Evolutionary conservation across 1,140 invertebrate genomes (phyloP), one percentile per base, ranked within the genome.

Genomic region (Harlomillsia oculata): DNA sequence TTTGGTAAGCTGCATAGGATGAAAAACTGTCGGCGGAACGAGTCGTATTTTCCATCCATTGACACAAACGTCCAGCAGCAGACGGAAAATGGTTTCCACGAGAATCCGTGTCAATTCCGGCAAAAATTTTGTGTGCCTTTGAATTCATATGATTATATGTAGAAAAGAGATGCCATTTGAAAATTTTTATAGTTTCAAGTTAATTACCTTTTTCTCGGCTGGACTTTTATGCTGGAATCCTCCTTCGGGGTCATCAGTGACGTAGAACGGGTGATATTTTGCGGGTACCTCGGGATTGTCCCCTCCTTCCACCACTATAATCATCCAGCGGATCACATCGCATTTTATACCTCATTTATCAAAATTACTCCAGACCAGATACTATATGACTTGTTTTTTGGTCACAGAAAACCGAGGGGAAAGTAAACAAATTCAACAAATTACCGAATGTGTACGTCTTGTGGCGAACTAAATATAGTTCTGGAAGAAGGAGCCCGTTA

Each of bases 181-280:
- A 48, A 34, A 48, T 28, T 32, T 48, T 48, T 48, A 48, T 48
- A 32, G 28, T 32, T 48, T 32, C 45, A 41, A 26, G 21, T 5
- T 41, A 14, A 69, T 71, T 71, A 90, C 87, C 75, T 80, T 74
- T 74, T 78, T 83, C 69, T 95, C 90, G 65, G 86, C 84, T 1
- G 82, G 76, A 1, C 80, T 83, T 68, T 94, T 91, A 70, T 90
- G 82, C 54, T 81, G 78, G 69, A 87, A 95, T 1, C 91, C 91
- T 37, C 92, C 92, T 28, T 92, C 79, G 0, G 87, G 80, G 72
- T 94, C 90, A 67, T 95, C 87, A 18, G 90, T 93, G 60, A 97
- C 91, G 72, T 96, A 96, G 72, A 97, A 89, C 5, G 92, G 92
- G 76, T 97, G 91, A 69, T 89, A 91, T 60, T 83, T 80, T 11